Evolutionary conservation across 2,888 invertebrate genomes (phyloP).

Genomic region (Belgica antarctica): DNA sequence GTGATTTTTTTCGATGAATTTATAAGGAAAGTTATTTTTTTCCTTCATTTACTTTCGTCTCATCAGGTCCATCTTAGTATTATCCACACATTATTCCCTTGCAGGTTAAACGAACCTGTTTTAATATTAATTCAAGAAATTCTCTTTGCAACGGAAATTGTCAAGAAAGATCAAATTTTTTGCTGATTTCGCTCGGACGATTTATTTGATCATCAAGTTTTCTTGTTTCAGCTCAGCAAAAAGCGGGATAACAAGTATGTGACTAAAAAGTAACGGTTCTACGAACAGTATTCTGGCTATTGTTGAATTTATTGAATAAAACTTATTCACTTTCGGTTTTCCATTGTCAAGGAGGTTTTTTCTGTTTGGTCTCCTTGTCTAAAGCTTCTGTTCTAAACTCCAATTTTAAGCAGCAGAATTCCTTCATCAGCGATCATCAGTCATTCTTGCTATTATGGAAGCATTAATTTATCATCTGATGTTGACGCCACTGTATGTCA

Average conservation of each 20-base stretch:
- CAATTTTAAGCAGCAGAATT: slow-evolving; percentile 17
- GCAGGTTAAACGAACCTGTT: slow-evolving; percentile 1
- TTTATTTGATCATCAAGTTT: slow-evolving; percentile 24
- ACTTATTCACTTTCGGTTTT: background rate
- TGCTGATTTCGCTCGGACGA: slow-evolving; percentile 1
- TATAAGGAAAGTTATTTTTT: no score
- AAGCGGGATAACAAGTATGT: slow-evolving; percentile 20
- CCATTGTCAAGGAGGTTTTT: background rate
- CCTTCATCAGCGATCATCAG: slow-evolving; percentile 39
- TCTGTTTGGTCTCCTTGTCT: background rate
- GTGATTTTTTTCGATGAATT: no score
- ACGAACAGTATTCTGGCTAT: slow-evolving; percentile 13
- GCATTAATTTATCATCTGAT: slow-evolving; percentile 43
- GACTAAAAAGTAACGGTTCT: slow-evolving; percentile 34
- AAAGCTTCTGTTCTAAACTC: slow-evolving; percentile 22
- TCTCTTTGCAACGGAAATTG: slow-evolving; percentile 40
- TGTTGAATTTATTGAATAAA: slow-evolving; percentile 10
- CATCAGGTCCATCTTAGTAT: no score
- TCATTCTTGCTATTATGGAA: slow-evolving; percentile 38
- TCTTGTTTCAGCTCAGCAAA: background rate
- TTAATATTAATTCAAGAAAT: slow-evolving; percentile 30
- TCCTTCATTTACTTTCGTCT: no score
- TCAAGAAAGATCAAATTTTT: slow-evolving; percentile 27
- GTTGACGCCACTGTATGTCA: slow-evolving; percentile 43
- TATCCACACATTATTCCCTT: no score